Base-by-base conservation (phyloP, 2,888 invertebrate genomes). In the Apeira syringaria region DNA sequence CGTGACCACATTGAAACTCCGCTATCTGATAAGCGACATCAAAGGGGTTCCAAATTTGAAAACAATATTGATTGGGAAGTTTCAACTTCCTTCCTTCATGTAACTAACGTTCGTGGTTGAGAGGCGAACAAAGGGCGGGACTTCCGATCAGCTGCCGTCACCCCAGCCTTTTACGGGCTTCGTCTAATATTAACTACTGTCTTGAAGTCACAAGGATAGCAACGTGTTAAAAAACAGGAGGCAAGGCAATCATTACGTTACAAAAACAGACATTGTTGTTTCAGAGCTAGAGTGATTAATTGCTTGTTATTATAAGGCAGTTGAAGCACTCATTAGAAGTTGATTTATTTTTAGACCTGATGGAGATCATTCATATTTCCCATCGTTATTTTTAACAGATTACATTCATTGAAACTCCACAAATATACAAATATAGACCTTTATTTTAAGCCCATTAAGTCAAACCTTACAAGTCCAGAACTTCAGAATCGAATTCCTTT, bases 131-230 rank as follows among this genome's bases (percentile, higher is more conserved):
- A 88, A 88, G 82, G 86, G 75, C 84, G 79, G 76, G 74, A 89
- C 87, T 89, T 90, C 90, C 88, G 85, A 90, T 90, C 90, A 90
- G 90, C 90, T 90, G 90, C 78, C 80, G 59, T 72, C 81, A 69
- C 83, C 84, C 83, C 74, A 69, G 68, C 65, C 66, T 77, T 80
- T 84, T 77, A 76, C 69, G 71, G 87, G 86, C 84, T 87, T 88
- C 86, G 70, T 80, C 81, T 81, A 81, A 80, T 75, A 80, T 81
- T 80, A 79, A 81, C 72, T 70, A 72, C 58, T 56, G 59, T 61
- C 61, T 63, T 56, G 53, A 57, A 68, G 65, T 69, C 68, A 67
- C 60, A 61, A 58, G 55, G 55, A 53, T 47, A 59, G 46, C 59
- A 63, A 64, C 41, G 43, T 42, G 59, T 55, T 59, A 58, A 61